Base-by-base conservation (phyloP, 2,797 vertebrate genomes). In the Sardinella longiceps region DNA sequence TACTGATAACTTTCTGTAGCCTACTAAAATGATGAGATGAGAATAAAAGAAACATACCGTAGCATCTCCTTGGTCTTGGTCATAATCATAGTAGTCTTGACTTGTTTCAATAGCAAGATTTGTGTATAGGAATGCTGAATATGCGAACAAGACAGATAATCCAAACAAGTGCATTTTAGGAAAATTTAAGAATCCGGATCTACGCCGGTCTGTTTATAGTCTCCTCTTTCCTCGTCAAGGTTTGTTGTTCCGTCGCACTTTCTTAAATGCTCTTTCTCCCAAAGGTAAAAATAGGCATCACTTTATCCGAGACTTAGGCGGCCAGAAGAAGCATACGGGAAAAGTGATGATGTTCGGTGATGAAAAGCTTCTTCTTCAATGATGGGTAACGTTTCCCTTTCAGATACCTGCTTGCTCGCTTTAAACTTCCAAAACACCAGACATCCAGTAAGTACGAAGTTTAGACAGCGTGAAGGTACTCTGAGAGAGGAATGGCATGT, bases 91-190 rank as follows among this genome's bases (percentile, higher is more conserved):
- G 87, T 96, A 96, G 63, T 96, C 97, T 88, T 93, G 95, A 86
- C 93, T 95, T 86, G 96, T 94, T 90, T 97, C 94, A 87, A 94
- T 96, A 92, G 97, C 97, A 86, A 95, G 90, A 91, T 93, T 95
- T 82, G 88, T 84, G 90, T 92, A 93, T 80, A 95, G 88, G 3
- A 95, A 88, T 63, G 88, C 88, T n/a, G 90, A 90, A 88, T 92
- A 95, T 2, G 91, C 89, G 83, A 96, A 87, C 45, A 94, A 87
- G 45, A 95, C 82, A 88, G 89, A 92, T 91, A 95, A 87, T 94
- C 94, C 95, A 87, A 93, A 86, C 63, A 94, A 90, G 91, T 93
- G 92, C 95, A 96, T 96, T 88, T 90, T 92, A 87, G 85, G 74
- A 85, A 77, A 83, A 80, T 83, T 66, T 90, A 86, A 86, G 85